Percentiles rank a stretch among this genome's conserved stretches.
phyloP scores from a whole-genome alignment of 2,797 vertebrate species.

The Dendrocincla fuliginosa region DNA sequence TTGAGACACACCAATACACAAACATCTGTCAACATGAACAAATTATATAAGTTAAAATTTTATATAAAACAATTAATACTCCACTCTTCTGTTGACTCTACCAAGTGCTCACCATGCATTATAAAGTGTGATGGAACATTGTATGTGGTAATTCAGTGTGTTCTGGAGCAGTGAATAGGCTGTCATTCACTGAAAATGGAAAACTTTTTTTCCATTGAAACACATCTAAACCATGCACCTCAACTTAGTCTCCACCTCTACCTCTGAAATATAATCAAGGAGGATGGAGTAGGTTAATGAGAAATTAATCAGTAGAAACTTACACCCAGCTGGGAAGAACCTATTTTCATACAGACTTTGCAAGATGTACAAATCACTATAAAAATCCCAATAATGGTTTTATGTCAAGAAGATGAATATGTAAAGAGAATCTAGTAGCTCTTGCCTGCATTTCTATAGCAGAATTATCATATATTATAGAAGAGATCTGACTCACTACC shows the following conservation, averaged over 20 bases:
- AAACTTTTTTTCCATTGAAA: background rate
- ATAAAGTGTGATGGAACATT: background rate
- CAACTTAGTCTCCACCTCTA: background rate
- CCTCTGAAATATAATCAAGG: background rate
- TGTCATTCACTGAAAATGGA: background rate
- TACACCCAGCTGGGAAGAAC: background rate
- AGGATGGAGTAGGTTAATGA: background rate
- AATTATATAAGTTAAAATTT: background rate
- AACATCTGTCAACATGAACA: background rate
- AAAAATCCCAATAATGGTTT: background rate
- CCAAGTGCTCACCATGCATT: background rate
- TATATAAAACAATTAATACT: background rate
- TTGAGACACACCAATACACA: background rate
- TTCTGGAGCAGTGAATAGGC: background rate
- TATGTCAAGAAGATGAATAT: conserved; percentile 24
- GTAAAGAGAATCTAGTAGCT: background rate
- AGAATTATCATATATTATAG: conserved; percentile 1
- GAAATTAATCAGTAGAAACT: background rate
- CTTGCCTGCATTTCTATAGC: conserved; percentile 4
- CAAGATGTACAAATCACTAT: background rate
- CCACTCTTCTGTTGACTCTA: background rate
- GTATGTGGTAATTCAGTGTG: background rate
- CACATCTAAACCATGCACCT: background rate
- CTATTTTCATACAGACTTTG: background rate
- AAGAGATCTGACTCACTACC: background rate